These are phyloP conservation scores for Paradisaea rubra DNA, from an alignment of 2,113 vertebrate species.

Conservation along the genomic window DNA sequence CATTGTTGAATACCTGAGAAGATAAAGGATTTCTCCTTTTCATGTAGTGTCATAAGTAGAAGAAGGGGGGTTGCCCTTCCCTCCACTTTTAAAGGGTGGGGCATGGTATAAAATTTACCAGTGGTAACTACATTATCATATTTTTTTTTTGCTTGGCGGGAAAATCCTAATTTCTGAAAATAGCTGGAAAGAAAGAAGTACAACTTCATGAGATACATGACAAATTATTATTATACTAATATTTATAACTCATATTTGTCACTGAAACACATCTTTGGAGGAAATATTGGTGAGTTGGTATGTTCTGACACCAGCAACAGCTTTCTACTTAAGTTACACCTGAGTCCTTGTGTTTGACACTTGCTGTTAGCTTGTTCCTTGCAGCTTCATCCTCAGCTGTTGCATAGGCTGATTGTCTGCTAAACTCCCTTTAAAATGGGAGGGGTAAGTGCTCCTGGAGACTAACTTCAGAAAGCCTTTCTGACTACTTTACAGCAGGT, in stretches of 20 bases:
- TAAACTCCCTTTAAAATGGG: slow-evolving; percentile 50
- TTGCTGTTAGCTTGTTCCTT: slow-evolving; percentile 53
- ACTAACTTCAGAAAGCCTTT: background rate
- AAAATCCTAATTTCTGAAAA: background rate
- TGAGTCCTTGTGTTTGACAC: slow-evolving; percentile 15
- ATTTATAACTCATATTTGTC: background rate
- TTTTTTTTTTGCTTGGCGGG: background rate
- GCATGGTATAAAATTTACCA: background rate
- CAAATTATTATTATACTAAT: background rate
- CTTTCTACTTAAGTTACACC: background rate
- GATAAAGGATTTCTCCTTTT: background rate
- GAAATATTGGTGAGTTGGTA: background rate
- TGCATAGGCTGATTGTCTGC: slow-evolving; percentile 32
- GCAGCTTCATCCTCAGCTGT: slow-evolving; percentile 50
- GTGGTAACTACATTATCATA: accelerated
- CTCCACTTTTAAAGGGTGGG: background rate
- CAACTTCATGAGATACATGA: background rate
- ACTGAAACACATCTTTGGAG: background rate
- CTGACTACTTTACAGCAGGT: background rate
- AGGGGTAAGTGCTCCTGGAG: slow-evolving; percentile 50
- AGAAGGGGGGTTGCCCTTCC: background rate
- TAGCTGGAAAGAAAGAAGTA: background rate
- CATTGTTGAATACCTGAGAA: background rate
- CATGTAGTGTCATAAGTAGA: background rate
- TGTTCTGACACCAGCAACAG: background rate